A percentile compares a stretch with the other conserved stretches of the same genome.
These are phyloP conservation scores for Philopedon plagiatum DNA, from an alignment of 2,888 invertebrate species.

Conservation along the genomic window DNA sequence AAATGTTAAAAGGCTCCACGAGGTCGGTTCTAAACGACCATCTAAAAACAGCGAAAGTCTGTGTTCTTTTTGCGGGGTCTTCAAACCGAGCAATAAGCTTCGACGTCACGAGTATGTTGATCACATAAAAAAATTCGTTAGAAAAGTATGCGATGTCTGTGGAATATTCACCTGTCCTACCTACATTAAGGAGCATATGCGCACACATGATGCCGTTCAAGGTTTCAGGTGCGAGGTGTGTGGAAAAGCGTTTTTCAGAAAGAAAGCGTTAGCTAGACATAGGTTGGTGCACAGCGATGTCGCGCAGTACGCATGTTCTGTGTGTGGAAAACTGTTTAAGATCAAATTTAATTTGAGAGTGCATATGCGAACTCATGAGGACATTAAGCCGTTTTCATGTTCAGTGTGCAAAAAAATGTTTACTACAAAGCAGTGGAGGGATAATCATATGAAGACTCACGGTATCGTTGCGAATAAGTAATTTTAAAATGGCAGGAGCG, in stretches of 20 bases:
- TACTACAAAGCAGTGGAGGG: conserved; percentile 57
- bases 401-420: conserved; percentile 53
- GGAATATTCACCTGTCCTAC: conserved; percentile 49
- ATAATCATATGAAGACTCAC: conserved; percentile 51
- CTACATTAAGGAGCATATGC: conserved; percentile 59
- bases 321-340: conserved; percentile 71
- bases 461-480: conserved; percentile 41
- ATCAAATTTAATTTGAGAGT: conserved; percentile 65
- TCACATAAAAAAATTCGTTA: conserved; percentile 35
- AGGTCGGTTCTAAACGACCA: background rate
- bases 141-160: conserved; percentile 48
- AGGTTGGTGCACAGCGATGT: conserved; percentile 44
- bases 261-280: conserved; percentile 69
- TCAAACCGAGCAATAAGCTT: conserved; percentile 41
- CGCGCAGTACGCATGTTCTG: conserved; percentile 63
- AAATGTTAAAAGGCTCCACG: conserved; percentile 11
- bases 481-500: background rate
- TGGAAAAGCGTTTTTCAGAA: conserved; percentile 68
- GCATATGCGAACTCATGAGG: conserved; percentile 54
- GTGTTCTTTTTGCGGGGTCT: conserved; percentile 41
- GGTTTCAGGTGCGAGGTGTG: conserved; percentile 69
- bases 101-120: conserved; percentile 44
- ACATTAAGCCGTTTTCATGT: conserved; percentile 53
- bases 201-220: conserved; percentile 66
- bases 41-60: conserved; percentile 34